Evolutionary conservation across 2,797 vertebrate genomes (phyloP).

Genomic region (Ctenochaetus hawaiiensis): DNA sequence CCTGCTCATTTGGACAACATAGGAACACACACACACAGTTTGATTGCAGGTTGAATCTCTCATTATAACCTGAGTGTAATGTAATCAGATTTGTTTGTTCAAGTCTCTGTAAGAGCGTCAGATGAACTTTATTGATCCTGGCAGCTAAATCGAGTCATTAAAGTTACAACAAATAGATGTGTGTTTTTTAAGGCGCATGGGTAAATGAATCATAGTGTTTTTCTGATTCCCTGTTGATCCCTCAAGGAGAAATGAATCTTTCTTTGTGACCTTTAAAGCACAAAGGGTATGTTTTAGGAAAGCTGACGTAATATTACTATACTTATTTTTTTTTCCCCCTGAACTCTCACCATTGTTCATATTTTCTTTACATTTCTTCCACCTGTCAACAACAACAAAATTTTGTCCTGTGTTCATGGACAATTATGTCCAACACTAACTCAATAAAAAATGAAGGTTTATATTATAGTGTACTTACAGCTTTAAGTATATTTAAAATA

Average conservation of each 20-base stretch:
- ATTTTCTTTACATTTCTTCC: no score
- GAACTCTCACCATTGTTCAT: no score
- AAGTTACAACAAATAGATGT: conserved; percentile 15
- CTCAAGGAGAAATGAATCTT: conserved; percentile 2
- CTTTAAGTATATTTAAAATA: no score
- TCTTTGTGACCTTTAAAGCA: not conserved
- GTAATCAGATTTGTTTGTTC: conserved; percentile 55
- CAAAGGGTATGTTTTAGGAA: not conserved
- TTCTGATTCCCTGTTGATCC: conserved; percentile 24
- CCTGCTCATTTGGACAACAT: conserved; percentile 38
- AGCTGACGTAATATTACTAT: no score
- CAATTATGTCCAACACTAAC: no score
- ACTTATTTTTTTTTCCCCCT: no score
- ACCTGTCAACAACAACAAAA: no score
- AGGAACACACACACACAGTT: conserved; percentile 8
- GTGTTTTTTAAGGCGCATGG: not conserved
- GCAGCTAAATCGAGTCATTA: conserved; percentile 49
- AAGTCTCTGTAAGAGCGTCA: conserved; percentile 19
- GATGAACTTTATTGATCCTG: conserved; percentile 54
- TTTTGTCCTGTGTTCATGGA: no score
- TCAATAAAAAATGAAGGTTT: not conserved
- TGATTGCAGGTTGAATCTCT: conserved; percentile 45
- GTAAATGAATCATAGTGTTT: not conserved
- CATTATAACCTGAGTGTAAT: conserved; percentile 29
- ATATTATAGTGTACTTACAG: no score